Percentiles rank a stretch among this genome's conserved stretches.
phyloP scores from a whole-genome alignment of 2,113 vertebrate genomes.

The Chaenocephalus aceratus region DNA sequence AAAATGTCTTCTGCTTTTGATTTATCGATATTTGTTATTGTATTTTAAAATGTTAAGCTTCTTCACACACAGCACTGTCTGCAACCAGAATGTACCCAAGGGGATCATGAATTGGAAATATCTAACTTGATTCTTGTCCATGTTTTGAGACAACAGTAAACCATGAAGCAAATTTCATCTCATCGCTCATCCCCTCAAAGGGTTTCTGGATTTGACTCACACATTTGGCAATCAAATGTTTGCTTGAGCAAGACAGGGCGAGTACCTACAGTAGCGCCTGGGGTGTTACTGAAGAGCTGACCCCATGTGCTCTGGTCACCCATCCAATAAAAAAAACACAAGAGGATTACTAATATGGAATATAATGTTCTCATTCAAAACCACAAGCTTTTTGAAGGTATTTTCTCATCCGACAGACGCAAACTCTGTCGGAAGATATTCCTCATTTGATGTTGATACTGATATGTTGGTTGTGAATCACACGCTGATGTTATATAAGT shows the following conservation, averaged over 20 bases:
- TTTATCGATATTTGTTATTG: neutral
- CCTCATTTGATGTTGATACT: neutral
- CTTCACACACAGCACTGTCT: neutral
- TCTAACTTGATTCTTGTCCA: neutral
- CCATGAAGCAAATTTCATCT: neutral
- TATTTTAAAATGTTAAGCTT: too few relatives aligned
- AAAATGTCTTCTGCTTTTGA: neutral
- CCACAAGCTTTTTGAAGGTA: neutral
- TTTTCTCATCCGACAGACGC: neutral
- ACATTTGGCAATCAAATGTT: constrained; percentile 11
- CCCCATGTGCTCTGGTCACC: neutral
- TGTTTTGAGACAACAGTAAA: neutral
- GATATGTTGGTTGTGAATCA: neutral
- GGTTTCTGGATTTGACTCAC: constrained; percentile 2
- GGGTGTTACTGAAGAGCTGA: constrained; percentile 7
- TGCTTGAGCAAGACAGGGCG: constrained; percentile 8
- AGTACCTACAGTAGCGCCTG: neutral
- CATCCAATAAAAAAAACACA: neutral
- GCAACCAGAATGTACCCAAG: neutral
- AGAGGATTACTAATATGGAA: neutral
- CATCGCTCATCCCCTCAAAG: neutral
- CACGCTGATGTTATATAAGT: constrained; percentile 41
- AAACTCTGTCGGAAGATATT: neutral
- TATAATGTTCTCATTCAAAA: neutral
- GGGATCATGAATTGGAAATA: neutral